phyloP scores from a whole-genome alignment of 2,797 vertebrate genomes.

The Myripristis jacobus region DNA sequence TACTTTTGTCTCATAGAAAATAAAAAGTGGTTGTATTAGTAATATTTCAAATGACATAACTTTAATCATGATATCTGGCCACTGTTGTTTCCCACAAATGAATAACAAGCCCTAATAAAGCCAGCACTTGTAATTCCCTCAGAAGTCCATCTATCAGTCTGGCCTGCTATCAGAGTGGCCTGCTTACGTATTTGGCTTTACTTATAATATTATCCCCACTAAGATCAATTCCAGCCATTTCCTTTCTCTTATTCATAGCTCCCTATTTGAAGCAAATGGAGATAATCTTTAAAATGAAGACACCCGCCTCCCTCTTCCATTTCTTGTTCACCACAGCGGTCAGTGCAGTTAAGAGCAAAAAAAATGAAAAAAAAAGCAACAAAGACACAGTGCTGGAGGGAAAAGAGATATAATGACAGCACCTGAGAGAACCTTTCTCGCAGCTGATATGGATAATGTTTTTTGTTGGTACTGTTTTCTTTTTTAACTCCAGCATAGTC shows the following conservation, averaged over 20 bases:
- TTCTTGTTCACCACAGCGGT: not conserved
- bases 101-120: conserved; percentile 40
- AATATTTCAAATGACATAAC: conserved; percentile 28
- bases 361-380: conserved; percentile 55
- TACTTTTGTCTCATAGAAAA: conserved; percentile 32
- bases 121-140: conserved; percentile 47
- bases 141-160: conserved; percentile 26
- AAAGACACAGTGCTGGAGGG: conserved; percentile 47
- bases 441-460: conserved; percentile 43
- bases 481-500: conserved; percentile 24
- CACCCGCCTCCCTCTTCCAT: not conserved
- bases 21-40: conserved; percentile 20
- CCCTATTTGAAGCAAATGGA: conserved; percentile 63
- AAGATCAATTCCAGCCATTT: conserved; percentile 51
- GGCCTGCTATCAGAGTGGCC: conserved; percentile 42
- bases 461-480: not conserved
- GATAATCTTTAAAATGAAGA: conserved; percentile 51
- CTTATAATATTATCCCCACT: conserved; percentile 39
- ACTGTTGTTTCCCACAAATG: conserved; percentile 22
- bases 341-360: conserved; percentile 8
- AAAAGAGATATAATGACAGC: conserved; percentile 62
- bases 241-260: conserved; percentile 54
- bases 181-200: conserved; percentile 40
- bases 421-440: conserved; percentile 60
- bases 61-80: conserved; percentile 12